A percentile compares a stretch with the other conserved stretches of the same genome.
These are phyloP conservation scores for Myopa testacea DNA, from an alignment of 2,888 invertebrate genomes.

Conservation along the genomic window DNA sequence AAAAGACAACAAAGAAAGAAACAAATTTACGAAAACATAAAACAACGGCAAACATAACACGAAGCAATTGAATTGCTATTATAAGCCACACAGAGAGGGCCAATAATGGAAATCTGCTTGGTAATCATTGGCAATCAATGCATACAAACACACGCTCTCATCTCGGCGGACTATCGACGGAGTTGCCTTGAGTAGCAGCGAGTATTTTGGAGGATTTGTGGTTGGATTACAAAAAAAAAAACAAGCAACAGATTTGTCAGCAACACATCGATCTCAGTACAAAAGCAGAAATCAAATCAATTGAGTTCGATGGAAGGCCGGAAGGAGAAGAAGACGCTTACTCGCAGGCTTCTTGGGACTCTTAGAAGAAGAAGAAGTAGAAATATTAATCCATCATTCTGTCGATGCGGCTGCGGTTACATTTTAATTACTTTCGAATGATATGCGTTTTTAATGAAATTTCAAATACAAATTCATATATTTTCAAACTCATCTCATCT, in stretches of 20 bases:
- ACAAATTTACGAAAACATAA: slow-evolving; percentile 10
- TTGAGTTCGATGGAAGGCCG: background rate
- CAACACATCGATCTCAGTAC: background rate
- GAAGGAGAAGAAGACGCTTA: background rate
- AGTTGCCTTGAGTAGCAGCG: background rate
- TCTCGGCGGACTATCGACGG: background rate
- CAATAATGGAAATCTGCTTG: slow-evolving; percentile 43
- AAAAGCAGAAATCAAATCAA: slow-evolving; percentile 1
- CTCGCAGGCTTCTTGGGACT: background rate
- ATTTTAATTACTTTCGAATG: slow-evolving; percentile 66
- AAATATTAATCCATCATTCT: slow-evolving; percentile 45
- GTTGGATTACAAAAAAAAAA: no score
- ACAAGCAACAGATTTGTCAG: background rate
- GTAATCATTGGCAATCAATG: slow-evolving; percentile 57
- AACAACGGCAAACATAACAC: slow-evolving; percentile 19
- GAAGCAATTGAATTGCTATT: slow-evolving; percentile 34
- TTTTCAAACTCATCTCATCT: background rate
- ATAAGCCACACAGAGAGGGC: slow-evolving; percentile 23
- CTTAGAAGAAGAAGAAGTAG: background rate
- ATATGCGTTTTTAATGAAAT: slow-evolving; percentile 55
- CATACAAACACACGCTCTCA: slow-evolving; percentile 22
- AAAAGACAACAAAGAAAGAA: slow-evolving; percentile 9
- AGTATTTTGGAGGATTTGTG: background rate
- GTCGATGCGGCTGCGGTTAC: slow-evolving; percentile 47
- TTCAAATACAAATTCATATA: background rate